Conservation (phyloP, 2,113 vertebrate species). For the Actinemys pallida region DNA sequence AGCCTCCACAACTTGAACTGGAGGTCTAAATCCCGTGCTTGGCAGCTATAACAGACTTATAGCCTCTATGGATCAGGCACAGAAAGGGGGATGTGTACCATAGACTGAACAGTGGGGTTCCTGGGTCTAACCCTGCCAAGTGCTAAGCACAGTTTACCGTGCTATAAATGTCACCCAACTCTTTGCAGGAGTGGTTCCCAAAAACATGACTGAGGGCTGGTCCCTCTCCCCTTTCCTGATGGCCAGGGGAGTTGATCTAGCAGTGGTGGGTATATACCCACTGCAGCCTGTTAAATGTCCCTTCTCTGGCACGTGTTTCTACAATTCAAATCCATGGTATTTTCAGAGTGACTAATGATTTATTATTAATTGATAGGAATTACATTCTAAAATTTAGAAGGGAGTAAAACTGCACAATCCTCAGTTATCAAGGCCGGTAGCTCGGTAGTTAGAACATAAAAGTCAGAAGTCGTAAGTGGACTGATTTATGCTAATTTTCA, state of each 20-base stretch:
- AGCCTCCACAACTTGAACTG: conserved; percentile 20
- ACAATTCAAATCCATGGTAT: conserved; percentile 37
- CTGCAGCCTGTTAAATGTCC: neutral
- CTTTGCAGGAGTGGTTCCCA: conserved; percentile 26
- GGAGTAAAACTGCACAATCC: conserved; percentile 31
- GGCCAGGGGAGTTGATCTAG: neutral
- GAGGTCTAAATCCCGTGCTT: neutral
- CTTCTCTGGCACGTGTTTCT: neutral
- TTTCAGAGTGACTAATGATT: conserved; percentile 60
- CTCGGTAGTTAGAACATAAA: conserved; percentile 27
- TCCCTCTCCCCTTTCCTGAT: neutral
- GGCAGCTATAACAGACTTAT: neutral
- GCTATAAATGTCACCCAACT: conserved; percentile 12
- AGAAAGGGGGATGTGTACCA: conserved; percentile 12
- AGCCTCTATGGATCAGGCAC: neutral
- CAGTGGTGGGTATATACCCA: neutral
- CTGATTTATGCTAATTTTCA: conserved; percentile 56
- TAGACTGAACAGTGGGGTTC: neutral
- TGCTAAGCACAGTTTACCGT: neutral
- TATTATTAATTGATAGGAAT: conserved; percentile 63
- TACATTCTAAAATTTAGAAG: conserved; percentile 46
- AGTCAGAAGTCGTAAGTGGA: conserved; percentile 32
- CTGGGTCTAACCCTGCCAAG: neutral
- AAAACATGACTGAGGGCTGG: neutral
- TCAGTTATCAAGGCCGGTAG: conserved; percentile 47